A percentile compares a stretch with the other conserved stretches of the same genome.
These are phyloP conservation scores for Malurus melanocephalus DNA, from an alignment of 2,113 vertebrate species.

Conservation along the genomic window DNA sequence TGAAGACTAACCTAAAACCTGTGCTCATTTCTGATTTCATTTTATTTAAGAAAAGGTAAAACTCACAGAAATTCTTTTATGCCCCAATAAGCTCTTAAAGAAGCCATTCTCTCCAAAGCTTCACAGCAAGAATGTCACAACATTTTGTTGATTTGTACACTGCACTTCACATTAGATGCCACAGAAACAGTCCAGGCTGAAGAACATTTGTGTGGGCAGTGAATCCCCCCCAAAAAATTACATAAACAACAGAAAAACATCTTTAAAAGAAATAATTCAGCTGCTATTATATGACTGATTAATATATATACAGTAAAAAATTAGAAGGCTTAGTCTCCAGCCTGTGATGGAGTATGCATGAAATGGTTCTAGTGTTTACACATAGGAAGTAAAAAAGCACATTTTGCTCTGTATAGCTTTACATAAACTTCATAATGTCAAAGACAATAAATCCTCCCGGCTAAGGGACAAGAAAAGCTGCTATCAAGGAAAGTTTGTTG, in stretches of 20 bases:
- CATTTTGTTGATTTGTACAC: neutral
- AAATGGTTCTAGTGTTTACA: neutral
- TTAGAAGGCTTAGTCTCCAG: slow-evolving; percentile 26
- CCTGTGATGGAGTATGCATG: slow-evolving; percentile 20
- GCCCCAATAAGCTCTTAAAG: neutral
- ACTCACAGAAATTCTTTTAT: neutral
- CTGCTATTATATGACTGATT: slow-evolving; percentile 9
- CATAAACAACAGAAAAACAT: slow-evolving; percentile 6
- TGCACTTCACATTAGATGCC: neutral
- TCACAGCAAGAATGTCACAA: neutral
- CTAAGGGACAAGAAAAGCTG: neutral
- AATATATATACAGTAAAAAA: slow-evolving; percentile 30
- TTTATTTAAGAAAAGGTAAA: neutral
- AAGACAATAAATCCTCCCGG: slow-evolving; percentile 11
- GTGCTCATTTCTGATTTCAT: neutral
- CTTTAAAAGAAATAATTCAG: slow-evolving; percentile 43
- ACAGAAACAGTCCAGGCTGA: neutral
- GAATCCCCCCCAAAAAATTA: neutral
- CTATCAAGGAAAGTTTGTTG: neutral
- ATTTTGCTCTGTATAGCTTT: slow-evolving; percentile 22
- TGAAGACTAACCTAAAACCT: neutral
- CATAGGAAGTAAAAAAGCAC: slow-evolving; percentile 22
- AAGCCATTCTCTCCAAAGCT: neutral
- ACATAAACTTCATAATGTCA: slow-evolving; percentile 7
- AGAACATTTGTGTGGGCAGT: neutral